phyloP scores from a whole-genome alignment of 2,888 invertebrate species.

The Pantelozetes paolii region DNA sequence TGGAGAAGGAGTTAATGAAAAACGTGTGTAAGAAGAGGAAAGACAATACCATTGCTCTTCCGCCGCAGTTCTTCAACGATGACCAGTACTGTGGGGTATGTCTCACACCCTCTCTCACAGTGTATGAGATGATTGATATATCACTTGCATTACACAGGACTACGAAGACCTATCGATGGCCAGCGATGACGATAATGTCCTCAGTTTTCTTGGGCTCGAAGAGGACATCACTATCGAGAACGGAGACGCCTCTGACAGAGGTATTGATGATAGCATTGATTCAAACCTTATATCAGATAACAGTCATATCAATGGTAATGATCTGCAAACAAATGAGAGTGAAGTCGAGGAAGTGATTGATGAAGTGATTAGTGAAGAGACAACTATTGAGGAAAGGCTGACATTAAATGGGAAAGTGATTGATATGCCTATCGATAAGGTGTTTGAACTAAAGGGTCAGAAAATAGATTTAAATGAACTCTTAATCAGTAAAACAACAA shows the following conservation, averaged over 20 bases:
- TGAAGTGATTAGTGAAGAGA: slow-evolving; percentile 29
- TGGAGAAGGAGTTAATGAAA: slow-evolving; percentile 86
- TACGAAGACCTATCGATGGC: slow-evolving; percentile 87
- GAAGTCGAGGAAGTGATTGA: background rate
- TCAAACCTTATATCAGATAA: no score
- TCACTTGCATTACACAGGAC: slow-evolving; percentile 62
- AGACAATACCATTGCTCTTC: slow-evolving; percentile 70
- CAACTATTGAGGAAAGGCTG: slow-evolving; percentile 20
- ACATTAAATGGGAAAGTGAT: slow-evolving; percentile 38
- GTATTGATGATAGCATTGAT: background rate
- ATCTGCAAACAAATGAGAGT: background rate
- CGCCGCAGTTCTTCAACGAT: slow-evolving; percentile 91
- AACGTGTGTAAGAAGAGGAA: slow-evolving; percentile 65
- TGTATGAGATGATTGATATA: background rate
- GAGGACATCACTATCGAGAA: slow-evolving; percentile 42
- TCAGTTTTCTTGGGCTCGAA: slow-evolving; percentile 73
- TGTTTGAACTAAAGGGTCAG: slow-evolving; percentile 21
- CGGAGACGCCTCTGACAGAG: slow-evolving; percentile 23
- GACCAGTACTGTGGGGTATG: slow-evolving; percentile 86
- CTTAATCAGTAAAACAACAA: slow-evolving; percentile 4
- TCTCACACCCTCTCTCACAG: slow-evolving; percentile 45
- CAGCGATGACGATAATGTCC: slow-evolving; percentile 82
- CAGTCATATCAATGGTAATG: background rate
- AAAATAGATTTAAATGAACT: slow-evolving; percentile 36
- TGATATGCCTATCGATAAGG: slow-evolving; percentile 30